Base-by-base conservation (phyloP, 2,888 invertebrate species). In the Pollenia amentaria region DNA sequence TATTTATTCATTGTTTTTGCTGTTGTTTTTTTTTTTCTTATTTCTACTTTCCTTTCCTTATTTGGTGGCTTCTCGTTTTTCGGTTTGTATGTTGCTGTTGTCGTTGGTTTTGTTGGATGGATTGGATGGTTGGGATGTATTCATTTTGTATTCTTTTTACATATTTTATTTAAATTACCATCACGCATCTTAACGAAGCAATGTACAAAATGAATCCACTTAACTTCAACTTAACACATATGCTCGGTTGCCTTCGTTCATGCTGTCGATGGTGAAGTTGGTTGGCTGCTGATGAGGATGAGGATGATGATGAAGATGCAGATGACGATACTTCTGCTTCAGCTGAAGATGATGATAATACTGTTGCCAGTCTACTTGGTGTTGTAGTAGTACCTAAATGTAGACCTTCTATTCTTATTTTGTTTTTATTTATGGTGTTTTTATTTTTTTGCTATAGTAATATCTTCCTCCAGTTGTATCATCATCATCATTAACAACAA, bases 141-240 rank as follows among this genome's bases (percentile, higher is more conserved):
- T 60, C 70, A 86, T 84, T 80, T 84, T 81, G 67, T 76, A 87
- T 81, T 77, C 62, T 77, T 84, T 81, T 70, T 87, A 84, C 81
- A 87, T 87, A 89, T 89, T 90, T 91, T 91, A 91, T 91, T 91
- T 91, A 91, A 91, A 91, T 91, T 91, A 90, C 89, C 90, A 91
- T 89, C 91, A 90, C 89, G 89, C 89, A 88, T 87, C 87, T 81
- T 88, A 81, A 83, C 86, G 81, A 84, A 85, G 88, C 88, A 86
- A 90, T 84, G 80, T 85, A 87, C 88, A 89, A 89, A 90, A 89
- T 89, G 90, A 89, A 90, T 90, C 91, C 91, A 91, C 90, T 91
- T 91, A 91, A 90, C 90, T 89, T 90, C 90, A 91, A 91, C 89
- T 90, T 91, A 89, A 90, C 91, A 90, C 91, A 91, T 91, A 83